A percentile compares a stretch with the other conserved stretches of the same genome.
phyloP scores from a whole-genome alignment of 2,113 vertebrate genomes.

The Rhodinocichla rosea region DNA sequence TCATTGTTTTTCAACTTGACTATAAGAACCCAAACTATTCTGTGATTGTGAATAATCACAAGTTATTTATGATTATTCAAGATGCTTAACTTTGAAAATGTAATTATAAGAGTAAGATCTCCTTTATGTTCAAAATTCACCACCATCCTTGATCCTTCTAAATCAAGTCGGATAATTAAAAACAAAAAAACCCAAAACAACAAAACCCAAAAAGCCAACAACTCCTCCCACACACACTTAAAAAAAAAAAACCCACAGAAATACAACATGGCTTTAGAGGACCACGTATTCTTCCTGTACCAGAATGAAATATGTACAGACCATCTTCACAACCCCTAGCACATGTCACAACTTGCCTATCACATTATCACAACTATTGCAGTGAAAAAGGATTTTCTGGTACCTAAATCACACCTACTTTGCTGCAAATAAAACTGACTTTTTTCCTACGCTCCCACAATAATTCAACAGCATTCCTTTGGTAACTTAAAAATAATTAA shows the following conservation, averaged over 20 bases:
- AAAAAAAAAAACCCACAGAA: neutral
- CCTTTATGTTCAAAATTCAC: neutral
- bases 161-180: neutral
- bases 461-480: neutral
- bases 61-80: neutral
- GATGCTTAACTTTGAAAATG: neutral
- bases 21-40: neutral
- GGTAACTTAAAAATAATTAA: neutral
- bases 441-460: neutral
- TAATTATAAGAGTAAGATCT: neutral
- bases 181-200: too few species aligned
- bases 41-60: neutral
- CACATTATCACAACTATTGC: neutral
- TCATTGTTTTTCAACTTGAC: neutral
- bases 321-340: neutral
- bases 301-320: neutral
- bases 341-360: neutral
- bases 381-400: neutral
- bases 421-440: neutral
- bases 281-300: neutral
- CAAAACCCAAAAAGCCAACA: neutral
- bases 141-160: neutral
- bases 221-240: rapidly evolving
- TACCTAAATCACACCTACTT: neutral
- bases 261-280: neutral